phyloP scores from a whole-genome alignment of 2,797 vertebrate genomes.

The Acipenser transmontanus region DNA sequence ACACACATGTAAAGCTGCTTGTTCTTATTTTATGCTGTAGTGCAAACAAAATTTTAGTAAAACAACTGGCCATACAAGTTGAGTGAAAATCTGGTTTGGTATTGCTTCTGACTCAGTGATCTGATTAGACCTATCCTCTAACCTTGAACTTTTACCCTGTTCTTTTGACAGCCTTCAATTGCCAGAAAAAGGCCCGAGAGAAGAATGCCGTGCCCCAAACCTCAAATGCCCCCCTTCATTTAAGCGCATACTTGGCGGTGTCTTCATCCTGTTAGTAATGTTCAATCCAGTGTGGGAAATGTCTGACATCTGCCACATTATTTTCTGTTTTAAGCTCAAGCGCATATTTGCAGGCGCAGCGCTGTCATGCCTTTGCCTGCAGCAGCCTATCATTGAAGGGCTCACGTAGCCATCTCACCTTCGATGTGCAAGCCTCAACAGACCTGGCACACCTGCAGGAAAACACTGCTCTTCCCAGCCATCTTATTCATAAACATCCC shows the following conservation, averaged over 20 bases:
- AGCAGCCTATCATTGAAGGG: constrained; percentile 62
- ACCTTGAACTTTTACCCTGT: constrained; percentile 1
- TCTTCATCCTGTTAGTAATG: constrained; percentile 56
- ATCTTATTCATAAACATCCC: constrained; percentile 40
- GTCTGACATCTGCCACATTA: constrained; percentile 59
- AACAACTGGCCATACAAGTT: too few species aligned
- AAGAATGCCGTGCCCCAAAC: constrained; percentile 20
- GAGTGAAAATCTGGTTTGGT: too few species aligned
- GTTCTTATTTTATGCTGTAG: too few species aligned
- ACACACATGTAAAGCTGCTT: too few species aligned
- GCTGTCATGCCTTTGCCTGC: constrained; percentile 54
- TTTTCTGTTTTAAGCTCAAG: constrained; percentile 31
- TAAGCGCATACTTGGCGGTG: constrained; percentile 9
- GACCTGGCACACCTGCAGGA: constrained; percentile 58
- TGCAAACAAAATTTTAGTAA: too few species aligned
- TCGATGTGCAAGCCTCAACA: constrained; percentile 55
- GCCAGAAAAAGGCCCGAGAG: constrained; percentile 16
- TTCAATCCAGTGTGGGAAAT: constrained; percentile 65
- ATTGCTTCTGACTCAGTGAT: too few species aligned
- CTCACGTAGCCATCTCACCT: constrained; percentile 56
- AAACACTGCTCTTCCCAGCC: constrained; percentile 55
- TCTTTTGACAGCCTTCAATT: not conserved
- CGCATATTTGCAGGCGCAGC: constrained; percentile 34
- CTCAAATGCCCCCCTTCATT: constrained; percentile 17
- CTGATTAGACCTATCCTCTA: not conserved